Evolutionary conservation across 2,888 invertebrate genomes (phyloP).

Genomic region (Nasonovia ribisnigri): DNA sequence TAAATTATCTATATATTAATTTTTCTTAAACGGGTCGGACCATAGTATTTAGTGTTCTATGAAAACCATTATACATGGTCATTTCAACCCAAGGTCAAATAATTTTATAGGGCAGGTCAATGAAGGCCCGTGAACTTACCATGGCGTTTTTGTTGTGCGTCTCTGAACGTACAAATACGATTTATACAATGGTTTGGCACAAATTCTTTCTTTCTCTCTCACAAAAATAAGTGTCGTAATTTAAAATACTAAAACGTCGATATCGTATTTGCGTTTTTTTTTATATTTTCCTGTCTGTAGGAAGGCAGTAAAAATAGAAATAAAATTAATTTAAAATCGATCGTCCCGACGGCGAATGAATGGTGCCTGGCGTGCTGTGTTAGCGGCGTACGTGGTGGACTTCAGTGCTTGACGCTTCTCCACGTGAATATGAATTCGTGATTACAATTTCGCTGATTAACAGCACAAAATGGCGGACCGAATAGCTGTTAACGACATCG

Average conservation of each 20-base stretch:
- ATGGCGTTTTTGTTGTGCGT: conserved; percentile 41
- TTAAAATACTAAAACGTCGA: conserved; percentile 6
- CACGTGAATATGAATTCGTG: not conserved
- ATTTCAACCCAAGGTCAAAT: conserved; percentile 15
- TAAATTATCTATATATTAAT: not conserved
- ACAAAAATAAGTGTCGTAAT: conserved; percentile 3
- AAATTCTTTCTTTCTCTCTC: not conserved
- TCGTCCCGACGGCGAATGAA: not conserved
- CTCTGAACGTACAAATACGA: conserved; percentile 35
- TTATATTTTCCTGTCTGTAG: not conserved
- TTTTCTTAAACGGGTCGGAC: not conserved
- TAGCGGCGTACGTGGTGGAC: not conserved
- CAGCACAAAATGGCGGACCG: not conserved
- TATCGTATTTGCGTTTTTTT: not conserved
- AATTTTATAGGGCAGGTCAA: conserved; percentile 35
- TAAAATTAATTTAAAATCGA: not conserved
- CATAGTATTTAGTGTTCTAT: not conserved
- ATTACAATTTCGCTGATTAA: not conserved
- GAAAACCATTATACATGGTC: not conserved
- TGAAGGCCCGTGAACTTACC: conserved; percentile 56
- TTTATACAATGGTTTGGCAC: not conserved
- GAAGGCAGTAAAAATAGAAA: not conserved
- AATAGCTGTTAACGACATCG: not conserved
- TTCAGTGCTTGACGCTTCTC: not conserved
- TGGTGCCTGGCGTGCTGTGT: not conserved